Evolutionary conservation across 1,140 invertebrate genomes (phyloP), one percentile per base, ranked within the genome.

Genomic region (Cecropterus lyciades): DNA sequence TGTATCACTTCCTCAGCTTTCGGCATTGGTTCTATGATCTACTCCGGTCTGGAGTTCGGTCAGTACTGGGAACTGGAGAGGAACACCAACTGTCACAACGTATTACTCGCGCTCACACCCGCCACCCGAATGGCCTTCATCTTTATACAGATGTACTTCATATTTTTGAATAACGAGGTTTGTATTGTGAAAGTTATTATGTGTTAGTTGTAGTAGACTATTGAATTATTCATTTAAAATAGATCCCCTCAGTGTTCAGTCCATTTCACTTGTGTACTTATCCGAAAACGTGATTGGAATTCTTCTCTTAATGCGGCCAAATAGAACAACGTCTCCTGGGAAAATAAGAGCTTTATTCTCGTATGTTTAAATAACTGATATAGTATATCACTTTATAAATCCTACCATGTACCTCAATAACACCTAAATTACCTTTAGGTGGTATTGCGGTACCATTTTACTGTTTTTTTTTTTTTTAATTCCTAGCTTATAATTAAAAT

Each of bases 71-170:
- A 99, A 87, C 87, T 98, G 46, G 96, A 97, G 81, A 92, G 94
- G 37, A 95, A 97, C 75, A 96, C 96, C 10, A 96, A 97, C 72
- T 98, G 97, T 79, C 95, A 97, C 82, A 98, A 97, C 79, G 95
- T 98, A 11, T 93, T 98, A 78, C 93, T 98, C 30, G 97, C 96
- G 0, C 84, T 98, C 5, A 98, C 97, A 0, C 97, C 98, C 0
- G 95, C 96, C 4, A 96, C 96, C 0, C 93, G 97, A 69, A 98
- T 98, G 96, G 95, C 96, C 52, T 98, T 99, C 92, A 98, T 98
- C 72, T 98, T 99, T 83, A 96, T 98, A 74, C 98, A 99, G 90
- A 98, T 98, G 95, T 98, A 98, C 89, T 99, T 98, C 92, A 98
- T 99, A 86, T 99, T 99, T 92, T 94, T 98, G 13, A 98, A 98